Evolutionary conservation across 2,113 vertebrate species (phyloP), one percentile per base, ranked within the genome.

Genomic region (Girardinichthys multiradiatus): DNA sequence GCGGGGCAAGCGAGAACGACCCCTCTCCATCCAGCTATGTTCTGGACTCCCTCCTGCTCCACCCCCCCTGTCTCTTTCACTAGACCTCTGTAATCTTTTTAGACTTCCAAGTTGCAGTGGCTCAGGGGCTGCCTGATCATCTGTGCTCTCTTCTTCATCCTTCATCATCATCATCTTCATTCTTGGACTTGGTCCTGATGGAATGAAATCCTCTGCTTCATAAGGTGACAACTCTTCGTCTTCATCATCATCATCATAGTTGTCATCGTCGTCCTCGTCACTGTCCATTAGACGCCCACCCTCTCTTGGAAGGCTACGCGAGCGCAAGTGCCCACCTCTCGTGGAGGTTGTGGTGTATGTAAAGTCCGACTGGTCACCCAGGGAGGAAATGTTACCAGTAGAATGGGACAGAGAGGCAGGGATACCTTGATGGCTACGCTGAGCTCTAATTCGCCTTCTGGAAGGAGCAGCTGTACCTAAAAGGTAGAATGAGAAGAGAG

Each of bases 391-490:
- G 91, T 99, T 99, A 75, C 98, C 97, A 0, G 97, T 95, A 0
- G 98, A 99, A 82, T 98, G 98, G 67, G 97, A 99, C 63, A 99
- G 94, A 39, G 97, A 98, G 65, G 96, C 94, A 0, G 96, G 95
- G 17, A 98, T 94, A 26, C 96, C 97, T 79, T 98, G 97, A 74
- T 98, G 97, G 63, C 96, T 95, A 60, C 97, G 94, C 70, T 99
- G 98, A 72, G 98, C 96, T 71, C 98, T 94, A 70, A 99, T 98
- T 72, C 98, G 95, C 78, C 98, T 92, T 79, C 97, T 94, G 42
- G 98, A 99, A 54, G 98, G 98, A 85, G 98, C 98, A 39, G 96
- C 92, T 63, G 90, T 91, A 70, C 89, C 91, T 91, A 69, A 37
- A 70, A 29, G 72, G 65, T n/a, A 79, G 19, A 77, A 2, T 66